A percentile compares a stretch with the other conserved stretches of the same genome.
phyloP scores from a whole-genome alignment of 2,113 vertebrate genomes.

The Silurus glanis region DNA sequence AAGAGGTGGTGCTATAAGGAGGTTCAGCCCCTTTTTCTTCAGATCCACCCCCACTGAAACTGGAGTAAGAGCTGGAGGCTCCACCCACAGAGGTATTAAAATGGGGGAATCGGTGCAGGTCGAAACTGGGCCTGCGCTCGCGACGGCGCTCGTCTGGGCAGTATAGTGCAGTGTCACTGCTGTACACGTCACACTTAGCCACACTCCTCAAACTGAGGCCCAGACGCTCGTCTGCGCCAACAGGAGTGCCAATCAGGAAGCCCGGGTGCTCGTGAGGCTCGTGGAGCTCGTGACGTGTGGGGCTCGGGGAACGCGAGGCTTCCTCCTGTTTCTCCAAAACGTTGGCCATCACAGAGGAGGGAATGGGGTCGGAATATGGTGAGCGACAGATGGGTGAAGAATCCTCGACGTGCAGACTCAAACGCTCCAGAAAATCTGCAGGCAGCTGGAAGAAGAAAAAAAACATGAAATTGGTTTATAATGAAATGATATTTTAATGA shows the following conservation, averaged over 20 bases:
- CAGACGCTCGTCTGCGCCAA: slow-evolving; percentile 72
- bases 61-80: slow-evolving; percentile 93
- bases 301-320: slow-evolving; percentile 79
- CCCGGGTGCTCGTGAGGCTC: slow-evolving; percentile 77
- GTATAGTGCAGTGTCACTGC: slow-evolving; percentile 93
- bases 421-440: slow-evolving; percentile 88
- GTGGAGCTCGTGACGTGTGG: slow-evolving; percentile 82
- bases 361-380: slow-evolving; percentile 82
- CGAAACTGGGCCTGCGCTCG: slow-evolving; percentile 85
- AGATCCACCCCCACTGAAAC: slow-evolving; percentile 86
- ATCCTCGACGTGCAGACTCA: slow-evolving; percentile 87
- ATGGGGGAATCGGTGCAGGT: slow-evolving; percentile 83
- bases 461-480: background rate
- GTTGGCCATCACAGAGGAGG: slow-evolving; percentile 85
- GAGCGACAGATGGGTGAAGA: slow-evolving; percentile 82
- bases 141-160: slow-evolving; percentile 85
- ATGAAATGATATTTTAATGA: background rate
- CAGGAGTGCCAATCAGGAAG: slow-evolving; percentile 63
- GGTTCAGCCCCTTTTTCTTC: slow-evolving; percentile 88
- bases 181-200: slow-evolving; percentile 89
- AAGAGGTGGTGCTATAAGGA: slow-evolving; percentile 84
- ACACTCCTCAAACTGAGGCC: slow-evolving; percentile 70
- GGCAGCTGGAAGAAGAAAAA: slow-evolving; percentile 76
- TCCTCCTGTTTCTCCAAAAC: slow-evolving; percentile 88
- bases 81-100: slow-evolving; percentile 78